Base-by-base conservation (phyloP, 2,888 invertebrate genomes). In the Sphaerophoria taeniata region DNA sequence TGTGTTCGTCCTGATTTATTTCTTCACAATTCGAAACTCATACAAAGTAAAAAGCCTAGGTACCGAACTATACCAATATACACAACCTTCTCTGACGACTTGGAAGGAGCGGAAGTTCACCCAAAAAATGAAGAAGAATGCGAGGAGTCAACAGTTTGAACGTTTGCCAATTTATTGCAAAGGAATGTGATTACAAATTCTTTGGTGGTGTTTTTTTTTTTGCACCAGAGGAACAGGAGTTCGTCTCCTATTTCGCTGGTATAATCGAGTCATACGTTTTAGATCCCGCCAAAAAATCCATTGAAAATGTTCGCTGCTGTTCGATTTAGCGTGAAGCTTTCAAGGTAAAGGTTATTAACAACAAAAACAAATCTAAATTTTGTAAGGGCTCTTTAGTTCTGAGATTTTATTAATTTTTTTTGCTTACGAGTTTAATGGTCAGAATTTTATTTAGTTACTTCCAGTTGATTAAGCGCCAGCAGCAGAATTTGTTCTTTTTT, bases 271-370 rank as follows among this genome's bases (percentile, higher is more conserved):
- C 14, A 72, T 56, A 24, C 1, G 24, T 39, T n/a, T 6, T 11
- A 67, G 61, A 56, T 73, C 81, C 72, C 85, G 76, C 81, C 85
- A 81, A 85, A 80, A 75, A 9, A 9, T 69, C 33, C 31, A 53
- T 61, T 43, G 51, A 36, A 72, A 31, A 45, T 47, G 3, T 70
- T 58, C 55, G 39, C 16, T 43, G 16, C 12, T 77, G 76, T 70
- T 85, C 69, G 85, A 85, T 85, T 81, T 77, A 77, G 75, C 72
- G 75, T 85, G 31, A 84, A 76, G 72, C 61, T 84, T 79, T 61
- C 53, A 73, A 76, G 58, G 56, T 16, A 49, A 70, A 69, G 45
- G 45, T 45, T 58, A 69, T 43, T 6, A 51, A 67, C 14, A 65
- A 65, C 12, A n/a, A n/a, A 31, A 34, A 61, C 45, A 63, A 63